These are phyloP conservation scores for Mormyrus hasselquistii DNA, from an alignment of 2,797 vertebrate genomes.

Conservation along the genomic window DNA sequence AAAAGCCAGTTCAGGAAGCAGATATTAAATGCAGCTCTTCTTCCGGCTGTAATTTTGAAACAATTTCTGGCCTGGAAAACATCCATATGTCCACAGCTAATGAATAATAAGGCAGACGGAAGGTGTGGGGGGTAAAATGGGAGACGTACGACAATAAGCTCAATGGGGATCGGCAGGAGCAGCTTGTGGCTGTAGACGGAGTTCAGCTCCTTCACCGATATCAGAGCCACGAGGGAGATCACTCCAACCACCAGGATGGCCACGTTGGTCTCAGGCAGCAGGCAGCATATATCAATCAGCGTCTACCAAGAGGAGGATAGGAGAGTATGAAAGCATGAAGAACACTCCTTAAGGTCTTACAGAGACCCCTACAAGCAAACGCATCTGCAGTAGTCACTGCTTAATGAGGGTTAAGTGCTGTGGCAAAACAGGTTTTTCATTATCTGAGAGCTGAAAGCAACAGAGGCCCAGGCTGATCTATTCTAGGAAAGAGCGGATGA, in stretches of 20 bases:
- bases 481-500: background rate
- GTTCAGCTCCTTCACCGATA: conserved; percentile 74
- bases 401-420: background rate
- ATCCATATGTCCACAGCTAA: background rate
- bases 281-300: conserved; percentile 65
- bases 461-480: background rate
- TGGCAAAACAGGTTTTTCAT: background rate
- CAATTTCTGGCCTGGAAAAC: background rate
- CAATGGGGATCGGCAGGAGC: conserved; percentile 78
- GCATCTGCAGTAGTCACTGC: background rate
- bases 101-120: background rate
- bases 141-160: conserved; percentile 74
- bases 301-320: conserved; percentile 53
- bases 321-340: background rate
- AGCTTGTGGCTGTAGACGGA: conserved; percentile 61
- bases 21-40: conserved; percentile 17
- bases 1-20: background rate
- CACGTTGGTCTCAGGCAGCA: conserved; percentile 62
- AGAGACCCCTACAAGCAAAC: background rate
- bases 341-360: background rate
- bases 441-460: background rate
- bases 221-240: conserved; percentile 66
- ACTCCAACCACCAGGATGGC: conserved; percentile 70
- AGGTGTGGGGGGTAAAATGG: background rate
- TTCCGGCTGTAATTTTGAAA: conserved; percentile 35